Evolutionary conservation across 2,797 vertebrate genomes (phyloP), one percentile per base, ranked within the genome.

Genomic region (Notolepis coatsorum): DNA sequence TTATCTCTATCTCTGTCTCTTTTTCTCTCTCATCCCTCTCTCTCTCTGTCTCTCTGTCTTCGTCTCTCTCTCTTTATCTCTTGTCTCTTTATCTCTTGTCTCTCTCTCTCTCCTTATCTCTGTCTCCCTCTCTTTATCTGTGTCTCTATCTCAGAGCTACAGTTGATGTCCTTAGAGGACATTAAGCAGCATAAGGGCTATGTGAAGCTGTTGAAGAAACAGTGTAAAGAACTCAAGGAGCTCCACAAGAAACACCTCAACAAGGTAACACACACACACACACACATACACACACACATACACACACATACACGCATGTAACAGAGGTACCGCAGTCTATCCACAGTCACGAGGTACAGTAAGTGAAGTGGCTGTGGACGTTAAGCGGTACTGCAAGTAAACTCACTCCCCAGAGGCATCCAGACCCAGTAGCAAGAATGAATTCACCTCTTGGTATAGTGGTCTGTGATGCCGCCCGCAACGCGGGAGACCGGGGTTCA

Each of bases 161-260:
- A 78, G 13, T 84, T 85, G 0, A 74, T 83, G 31, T 77, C 92
- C 0, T 21, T 93, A 57, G 94, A 94, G 0, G 94, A 96, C 33
- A 65, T 95, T 39, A 93, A 73, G 73, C 77, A 90, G 67, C 92
- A 95, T 53, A 97, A 95, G 72, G 37, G 56, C 24, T 93, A 93
- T 5, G 8, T 82, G 55, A 97, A 96, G 66, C 74, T 95, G 15
- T 35, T 80, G 2, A 94, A 92, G 80, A 95, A 94, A 28, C 95
- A 96, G n/a, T 86, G 77, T 45, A 94, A 95, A 37, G 96, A 97
- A 5, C 68, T 96, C 21, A 91, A 93, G 61, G 95, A 96, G 38
- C 75, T 96, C 37, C 83, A 56, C 1, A 94, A 93, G 82, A 96
- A 96, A 60, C 94, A 96, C 50, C 88, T 93, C 9, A 94, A 95